A percentile compares a stretch with the other conserved stretches of the same genome.
These are phyloP conservation scores for Eupithecia pulchellata DNA, from an alignment of 2,888 invertebrate species.

Conservation along the genomic window DNA sequence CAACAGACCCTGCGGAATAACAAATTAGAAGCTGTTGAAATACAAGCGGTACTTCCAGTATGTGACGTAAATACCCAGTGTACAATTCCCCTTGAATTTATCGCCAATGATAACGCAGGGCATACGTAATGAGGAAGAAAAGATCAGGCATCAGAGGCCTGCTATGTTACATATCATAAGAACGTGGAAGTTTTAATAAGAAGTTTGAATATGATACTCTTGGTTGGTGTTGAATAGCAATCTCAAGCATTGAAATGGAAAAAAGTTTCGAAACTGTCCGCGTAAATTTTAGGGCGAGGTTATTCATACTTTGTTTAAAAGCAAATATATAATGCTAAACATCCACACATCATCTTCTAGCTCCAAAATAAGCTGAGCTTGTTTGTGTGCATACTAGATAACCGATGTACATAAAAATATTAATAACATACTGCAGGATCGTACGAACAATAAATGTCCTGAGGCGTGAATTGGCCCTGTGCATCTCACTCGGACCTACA, in stretches of 20 bases:
- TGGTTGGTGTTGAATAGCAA: conserved; percentile 14
- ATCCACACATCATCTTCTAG: not conserved
- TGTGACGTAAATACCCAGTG: conserved; percentile 28
- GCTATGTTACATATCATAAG: conserved; percentile 41
- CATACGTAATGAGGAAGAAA: conserved; percentile 45
- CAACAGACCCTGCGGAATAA: not conserved
- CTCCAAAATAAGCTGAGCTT: not conserved
- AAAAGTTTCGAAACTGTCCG: not conserved
- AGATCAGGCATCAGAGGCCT: conserved; percentile 37
- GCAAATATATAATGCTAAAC: not conserved
- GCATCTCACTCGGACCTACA: not conserved
- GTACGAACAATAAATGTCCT: not conserved
- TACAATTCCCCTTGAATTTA: conserved; percentile 42
- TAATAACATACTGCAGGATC: not conserved
- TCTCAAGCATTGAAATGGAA: not conserved
- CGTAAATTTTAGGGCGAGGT: not conserved
- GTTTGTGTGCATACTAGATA: not conserved
- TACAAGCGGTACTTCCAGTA: conserved; percentile 21
- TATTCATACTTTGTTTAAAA: not conserved
- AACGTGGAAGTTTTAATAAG: conserved; percentile 36
- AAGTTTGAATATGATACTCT: conserved; percentile 15
- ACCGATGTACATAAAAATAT: too few species aligned
- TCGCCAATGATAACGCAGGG: conserved; percentile 38
- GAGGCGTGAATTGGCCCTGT: not conserved
- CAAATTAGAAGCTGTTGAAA: not conserved